Base-by-base conservation (phyloP, 35 echinoderm and acorn worm species). In the Strongylocentrotus purpuratus region DNA sequence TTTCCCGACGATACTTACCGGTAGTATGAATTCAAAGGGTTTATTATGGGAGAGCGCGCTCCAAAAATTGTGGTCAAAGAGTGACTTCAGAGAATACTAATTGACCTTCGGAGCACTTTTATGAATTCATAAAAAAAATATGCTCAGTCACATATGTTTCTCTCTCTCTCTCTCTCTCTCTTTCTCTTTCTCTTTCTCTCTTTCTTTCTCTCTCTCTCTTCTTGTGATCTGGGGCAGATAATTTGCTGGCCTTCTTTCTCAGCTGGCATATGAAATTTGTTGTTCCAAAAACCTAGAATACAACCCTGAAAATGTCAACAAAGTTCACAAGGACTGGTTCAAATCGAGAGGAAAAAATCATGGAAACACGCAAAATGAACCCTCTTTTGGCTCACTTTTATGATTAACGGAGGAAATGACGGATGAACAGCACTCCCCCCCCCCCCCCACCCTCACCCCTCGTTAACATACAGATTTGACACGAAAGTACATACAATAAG, bases 231-330 rank as follows among this genome's bases (percentile, higher is more conserved):
- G 87, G 87, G 45, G 87, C 87, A 89, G 87, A 89, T 89, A 89
- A 89, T 89, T 89, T 33, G 14, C 15, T 89, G 87, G 45, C 87
- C 87, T 89, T 89, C 33, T 89, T 89, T 89, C 87, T 89, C 87
- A 89, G 87, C 87, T 89, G 87, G 87, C 87, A 13, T 45, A 33
- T 89, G 33, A 89, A 89, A 89, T 46, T 41, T 33, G 87, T 46
- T 89, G 87, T 45, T 89, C 87, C 87, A 89, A 46, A 89, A 89
- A 89, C 87, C 87, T 46, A 89, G 87, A 89, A 89, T 18, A 45
- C 41, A 46, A 46, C 33, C 87, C 87, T 46, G 87, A 89, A 89
- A 89, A 89, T 89, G 87, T 89, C 87, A 89, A 46, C 32, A 89
- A 45, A 89, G 87, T 89, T 89, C 87, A 89, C 87, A 33, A 46